phyloP scores from a whole-genome alignment of 2,113 vertebrate genomes.

The Hylia prasina region DNA sequence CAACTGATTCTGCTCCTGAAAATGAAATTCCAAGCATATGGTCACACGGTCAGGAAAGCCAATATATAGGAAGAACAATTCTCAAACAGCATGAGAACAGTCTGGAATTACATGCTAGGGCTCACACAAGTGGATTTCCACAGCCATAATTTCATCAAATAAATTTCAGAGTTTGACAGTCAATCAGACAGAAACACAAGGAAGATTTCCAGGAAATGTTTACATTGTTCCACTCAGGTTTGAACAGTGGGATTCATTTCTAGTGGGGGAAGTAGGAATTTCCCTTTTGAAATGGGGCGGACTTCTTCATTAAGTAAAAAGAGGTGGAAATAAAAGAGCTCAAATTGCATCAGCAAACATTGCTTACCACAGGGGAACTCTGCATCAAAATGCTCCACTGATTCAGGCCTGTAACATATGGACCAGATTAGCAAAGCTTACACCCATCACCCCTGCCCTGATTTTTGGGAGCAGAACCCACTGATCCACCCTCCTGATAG shows the following conservation, averaged over 20 bases:
- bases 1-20: conserved; percentile 52
- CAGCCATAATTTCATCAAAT: conserved; percentile 33
- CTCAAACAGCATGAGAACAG: conserved; percentile 54
- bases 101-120: conserved; percentile 64
- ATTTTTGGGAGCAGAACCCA: background rate
- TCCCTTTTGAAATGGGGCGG: background rate
- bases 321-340: background rate
- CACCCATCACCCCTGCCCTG: background rate
- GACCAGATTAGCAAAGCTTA: background rate
- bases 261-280: background rate
- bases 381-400: background rate
- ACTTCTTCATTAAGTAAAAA: background rate
- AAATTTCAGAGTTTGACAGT: conserved; percentile 41
- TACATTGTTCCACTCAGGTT: background rate
- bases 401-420: background rate
- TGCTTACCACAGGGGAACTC: background rate
- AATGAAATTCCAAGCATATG: conserved; percentile 65
- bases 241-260: background rate
- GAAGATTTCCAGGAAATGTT: conserved; percentile 44
- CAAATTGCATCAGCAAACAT: background rate
- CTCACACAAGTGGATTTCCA: conserved; percentile 60
- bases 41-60: conserved; percentile 47
- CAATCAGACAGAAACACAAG: conserved; percentile 25
- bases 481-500: background rate
- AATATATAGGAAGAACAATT: conserved; percentile 44